Evolutionary conservation across 2,888 invertebrate species (phyloP).

Genomic region (Himalopsyche kuldschensis): DNA sequence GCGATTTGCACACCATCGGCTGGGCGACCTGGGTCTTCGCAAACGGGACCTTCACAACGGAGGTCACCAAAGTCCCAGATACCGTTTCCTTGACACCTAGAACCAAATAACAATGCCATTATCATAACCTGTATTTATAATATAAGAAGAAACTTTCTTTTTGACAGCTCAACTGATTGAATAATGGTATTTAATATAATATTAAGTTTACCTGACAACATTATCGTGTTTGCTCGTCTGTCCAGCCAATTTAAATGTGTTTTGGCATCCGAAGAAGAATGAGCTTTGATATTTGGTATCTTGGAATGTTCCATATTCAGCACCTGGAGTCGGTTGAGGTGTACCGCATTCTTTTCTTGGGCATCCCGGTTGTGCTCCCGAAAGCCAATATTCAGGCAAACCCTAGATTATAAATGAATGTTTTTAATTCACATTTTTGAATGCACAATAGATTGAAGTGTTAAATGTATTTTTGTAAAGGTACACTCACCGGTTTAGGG

Average conservation of each 20-base stretch:
- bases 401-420: constrained; percentile 56
- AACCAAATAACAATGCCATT: constrained; percentile 39
- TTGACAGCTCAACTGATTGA: too few relatives aligned
- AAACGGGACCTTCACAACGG: constrained; percentile 94
- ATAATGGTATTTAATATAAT: neutral
- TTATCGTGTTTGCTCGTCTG: constrained; percentile 91
- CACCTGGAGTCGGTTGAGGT: constrained; percentile 89
- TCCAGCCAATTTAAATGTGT: constrained; percentile 91
- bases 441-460: neutral
- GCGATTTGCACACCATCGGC: constrained; percentile 88
- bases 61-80: constrained; percentile 98
- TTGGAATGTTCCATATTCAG: constrained; percentile 85
- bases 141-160: too few relatives aligned
- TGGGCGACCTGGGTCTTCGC: constrained; percentile 93
- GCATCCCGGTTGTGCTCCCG: constrained; percentile 83
- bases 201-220: constrained; percentile 63
- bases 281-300: constrained; percentile 91
- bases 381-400: constrained; percentile 87
- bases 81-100: constrained; percentile 84
- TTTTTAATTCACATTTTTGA: neutral
- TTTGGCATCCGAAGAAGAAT: constrained; percentile 94
- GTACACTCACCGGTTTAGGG: constrained; percentile 71
- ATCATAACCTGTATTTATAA: neutral
- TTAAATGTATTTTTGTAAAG: neutral
- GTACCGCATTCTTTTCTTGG: constrained; percentile 89